Base-by-base conservation (phyloP, 1,140 invertebrate genomes). In the Melitaea cinxia region DNA sequence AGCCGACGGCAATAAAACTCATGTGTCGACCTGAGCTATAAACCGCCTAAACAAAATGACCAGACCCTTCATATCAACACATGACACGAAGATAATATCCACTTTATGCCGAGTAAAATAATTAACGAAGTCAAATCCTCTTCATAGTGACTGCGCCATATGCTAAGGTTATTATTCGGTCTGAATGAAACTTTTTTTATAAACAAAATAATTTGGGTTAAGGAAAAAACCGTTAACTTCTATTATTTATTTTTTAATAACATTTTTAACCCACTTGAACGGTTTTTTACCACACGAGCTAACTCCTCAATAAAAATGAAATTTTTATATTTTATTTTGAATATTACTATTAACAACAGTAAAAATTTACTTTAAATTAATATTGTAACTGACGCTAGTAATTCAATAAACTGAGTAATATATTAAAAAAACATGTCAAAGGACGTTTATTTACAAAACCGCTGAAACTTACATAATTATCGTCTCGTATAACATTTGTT, bases 131-230 rank as follows among this genome's bases (percentile, higher is more conserved):
- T 62, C 45, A 65, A 65, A 65, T 65, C 53, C 66, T 65, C 47
- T 65, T 63, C 54, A 64, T 60, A 61, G 49, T 65, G 58, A 69
- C 72, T 47, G 65, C 68, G 56, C 78, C 83, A 86, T 80, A 85
- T 86, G 83, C 74, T 54, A 67, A 23, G 35, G 63, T 54, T 50
- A 65, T 65, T 65, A 59, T 54, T 33, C 15, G 23, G 47, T 19
- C 23, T 58, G 62, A 65, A 65, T 52, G 45, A 49, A 19, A 59
- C 47, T 58, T 54, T 59, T 30, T 17, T 33, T 42, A 59, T 30
- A 50, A 49, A 58, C 23, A 35, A 45, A 30, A 59, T 59, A 53
- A 53, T 54, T 59, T 23, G 9, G 12, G 52, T 33, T 50, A 55
- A 28, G 26, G 28, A 12, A 42, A 28, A 45, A 19, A 65, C 63